Base-by-base conservation (phyloP, 2,888 invertebrate genomes). In the Malthinus seriepunctatus region DNA sequence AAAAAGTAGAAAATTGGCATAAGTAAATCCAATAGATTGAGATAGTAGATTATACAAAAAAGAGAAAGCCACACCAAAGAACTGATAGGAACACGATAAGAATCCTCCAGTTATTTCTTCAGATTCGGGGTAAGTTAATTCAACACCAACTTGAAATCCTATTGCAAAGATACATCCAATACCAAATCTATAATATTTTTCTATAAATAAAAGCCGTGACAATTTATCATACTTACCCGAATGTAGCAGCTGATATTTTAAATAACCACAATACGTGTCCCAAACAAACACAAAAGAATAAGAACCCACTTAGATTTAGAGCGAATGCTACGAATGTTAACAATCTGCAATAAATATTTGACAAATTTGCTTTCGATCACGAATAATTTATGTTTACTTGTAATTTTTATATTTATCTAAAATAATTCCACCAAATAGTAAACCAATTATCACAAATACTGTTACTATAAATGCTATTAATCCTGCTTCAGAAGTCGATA, bases 161-260 rank as follows among this genome's bases (percentile, higher is more conserved):
- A 98, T 93, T 0, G 98, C 96, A 51, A 98, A 80, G 72, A 97
- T 95, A 12, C 97, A 98, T n/a, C 97, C 97, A 97, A 98, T 97
- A 81, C 97, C 98, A 82, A 98, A 98, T 63, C 97, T 96, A 80
- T 2, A 81, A 42, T 9, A 15, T n/a, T n/a, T n/a, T n/a, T n/a
- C n/a, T n/a, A n/a, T n/a, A n/a, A n/a, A n/a, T n/a, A n/a, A n/a
- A n/a, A n/a, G n/a, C n/a, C n/a, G n/a, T n/a, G n/a, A n/a, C 5
- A 23, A 23, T n/a, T 23, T 2, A 23, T 23, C 5, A 23, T 23
- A 23, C 23, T 2, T 23, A 23, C 23, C 23, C 23, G 23, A 23
- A 23, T n/a, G n/a, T 23, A 23, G 23, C 23, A 23, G n/a, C 23
- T 23, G 5, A 23, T 23, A 23, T 5, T 23, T 23, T 23, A 5